Evolutionary conservation across 2,113 vertebrate genomes (phyloP).

Genomic region (Syngnathus scovelli): DNA sequence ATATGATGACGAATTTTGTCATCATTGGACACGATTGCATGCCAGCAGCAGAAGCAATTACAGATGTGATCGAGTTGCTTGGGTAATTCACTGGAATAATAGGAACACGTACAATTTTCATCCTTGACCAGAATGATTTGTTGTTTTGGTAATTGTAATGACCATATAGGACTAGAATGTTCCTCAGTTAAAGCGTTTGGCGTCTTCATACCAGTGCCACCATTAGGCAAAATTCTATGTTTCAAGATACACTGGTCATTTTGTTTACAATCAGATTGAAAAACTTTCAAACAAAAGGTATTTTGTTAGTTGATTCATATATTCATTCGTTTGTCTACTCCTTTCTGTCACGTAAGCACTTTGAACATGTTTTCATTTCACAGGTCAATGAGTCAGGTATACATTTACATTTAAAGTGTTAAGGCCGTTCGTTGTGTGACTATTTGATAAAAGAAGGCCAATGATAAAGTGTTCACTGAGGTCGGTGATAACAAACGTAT

Average conservation of each 20-base stretch:
- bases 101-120: not conserved
- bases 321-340: not conserved
- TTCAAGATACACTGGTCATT: too few relatives aligned
- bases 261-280: too few relatives aligned
- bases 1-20: constrained; percentile 23
- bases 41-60: constrained; percentile 34
- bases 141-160: not conserved
- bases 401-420: constrained; percentile 45
- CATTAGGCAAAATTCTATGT: too few relatives aligned
- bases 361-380: constrained; percentile 43
- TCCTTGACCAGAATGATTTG: constrained; percentile 1
- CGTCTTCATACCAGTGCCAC: not conserved
- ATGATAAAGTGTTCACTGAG: constrained; percentile 37
- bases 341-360: not conserved
- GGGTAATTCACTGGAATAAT: constrained; percentile 6
- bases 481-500: constrained; percentile 11
- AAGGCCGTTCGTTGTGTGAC: constrained; percentile 1
- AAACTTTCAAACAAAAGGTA: not conserved
- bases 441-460: constrained; percentile 27
- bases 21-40: constrained; percentile 39
- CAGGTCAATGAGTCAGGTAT: constrained; percentile 42
- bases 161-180: not conserved
- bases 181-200: not conserved
- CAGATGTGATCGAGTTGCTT: constrained; percentile 40
- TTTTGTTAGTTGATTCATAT: not conserved